Base-by-base conservation (phyloP, 2,888 invertebrate species). In the Rotaria socialis region DNA sequence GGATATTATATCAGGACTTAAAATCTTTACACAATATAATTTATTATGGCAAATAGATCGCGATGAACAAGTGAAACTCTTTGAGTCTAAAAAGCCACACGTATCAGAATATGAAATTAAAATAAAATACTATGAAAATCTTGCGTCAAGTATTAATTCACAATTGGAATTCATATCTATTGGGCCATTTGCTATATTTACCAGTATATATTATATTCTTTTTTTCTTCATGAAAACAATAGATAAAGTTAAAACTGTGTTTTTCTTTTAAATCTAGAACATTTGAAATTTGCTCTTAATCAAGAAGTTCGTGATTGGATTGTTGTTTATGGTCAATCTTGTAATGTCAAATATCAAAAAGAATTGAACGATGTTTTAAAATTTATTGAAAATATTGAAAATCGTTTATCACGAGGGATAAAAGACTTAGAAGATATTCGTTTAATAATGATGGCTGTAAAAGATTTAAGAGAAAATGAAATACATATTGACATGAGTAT, bases 401-500 rank as follows among this genome's bases (percentile, higher is more conserved):
- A 96, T 84, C 95, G 96, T 90, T 92, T 97, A 86, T 95, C 95
- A 89, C 93, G 96, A 85, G 95, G 95, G 24, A 95, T 97, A 88
- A 93, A 95, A 85, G 96, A 97, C 91, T 92, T 97, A 88, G 97
- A 97, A 90, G 97, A 97, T 90, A 96, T 97, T 0, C 93, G 96
- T 86, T 94, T 95, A 89, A 94, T 96, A 84, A 97, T 97, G 96
- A 96, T 96, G 87, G 96, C 95, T 0, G 91, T 97, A 87, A 94
- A 95, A 90, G 96, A 96, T 91, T 96, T 96, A 86, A 93, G 97
- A 10, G 96, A 96, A 89, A 95, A 96, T 90, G 97, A 97, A 92
- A 96, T 97, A 27, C 96, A 96, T 89, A 96, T 97, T 94, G 97
- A 97, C 90, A 92, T 96, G 85, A 94, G 94, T 90, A 96, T 97